Base-by-base conservation (phyloP, 1,140 invertebrate genomes). In the Chironomus tepperi region DNA sequence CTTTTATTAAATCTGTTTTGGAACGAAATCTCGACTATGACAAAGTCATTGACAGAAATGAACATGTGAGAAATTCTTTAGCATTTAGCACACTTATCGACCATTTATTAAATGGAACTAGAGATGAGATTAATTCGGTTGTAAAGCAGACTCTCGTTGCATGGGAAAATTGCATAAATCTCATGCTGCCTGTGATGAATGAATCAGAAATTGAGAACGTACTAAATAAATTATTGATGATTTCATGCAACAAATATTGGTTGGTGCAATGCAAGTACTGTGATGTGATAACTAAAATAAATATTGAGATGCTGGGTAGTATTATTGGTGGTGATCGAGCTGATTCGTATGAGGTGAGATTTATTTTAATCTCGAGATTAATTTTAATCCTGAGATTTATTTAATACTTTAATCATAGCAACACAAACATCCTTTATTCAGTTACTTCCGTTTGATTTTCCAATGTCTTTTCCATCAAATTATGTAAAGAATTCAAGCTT, bases 1-100 rank as follows among this genome's bases (percentile, higher is more conserved):
- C 85, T 77, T 87, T 91, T 77, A 78, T 93, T 12, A 84, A 84
- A 74, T 80, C 84, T 15, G 82, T 84, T 42, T 84, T 87, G 24
- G 81, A 81, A 70, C 85, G 86, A 77, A 85, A 85, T 74, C 83
- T 83, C 42, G 78, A 85, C 76, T 82, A 79, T 76, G 74, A 75
- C 12, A 21, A 77, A 73, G 81, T 85, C 47, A 79, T 80, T 43
- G 76, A 79, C 75, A 77, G 85, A 43, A 81, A 84, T 24, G 74
- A 80, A 34, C 78, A 84, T 76, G 75, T 84, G 9, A 74, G 81
- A 73, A 80, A 83, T 77, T 82, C 83, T 78, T 78, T 67, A 8
- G 47, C 74, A 75, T 65, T 75, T 65, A 16, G 42, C 16, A 74
- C 70, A 42, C n/a, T 74, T 75, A 21, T 73, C 15, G 74, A 65